Evolutionary conservation across 2,797 vertebrate species (phyloP).

Genomic region (Kryptolebias ocellatus): DNA sequence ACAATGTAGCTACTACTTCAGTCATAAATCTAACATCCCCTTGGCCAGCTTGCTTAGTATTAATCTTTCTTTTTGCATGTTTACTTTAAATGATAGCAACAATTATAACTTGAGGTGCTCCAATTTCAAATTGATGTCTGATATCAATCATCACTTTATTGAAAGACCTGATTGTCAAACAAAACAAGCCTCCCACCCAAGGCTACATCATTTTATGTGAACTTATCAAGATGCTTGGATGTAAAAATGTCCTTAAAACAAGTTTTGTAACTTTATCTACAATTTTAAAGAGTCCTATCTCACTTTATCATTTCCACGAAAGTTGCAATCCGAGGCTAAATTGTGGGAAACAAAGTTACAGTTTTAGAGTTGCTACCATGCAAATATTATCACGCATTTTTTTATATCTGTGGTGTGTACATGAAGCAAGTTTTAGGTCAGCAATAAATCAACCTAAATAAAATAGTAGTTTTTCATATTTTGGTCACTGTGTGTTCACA

Average conservation of each 20-base stretch:
- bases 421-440: no score
- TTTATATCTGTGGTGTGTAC: neutral
- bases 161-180: slow-evolving; percentile 37
- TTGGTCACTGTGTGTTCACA: no score
- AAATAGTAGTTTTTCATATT: no score
- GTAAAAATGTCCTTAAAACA: neutral
- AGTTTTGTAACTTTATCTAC: neutral
- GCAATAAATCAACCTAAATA: no score
- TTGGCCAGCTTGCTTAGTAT: slow-evolving; percentile 33
- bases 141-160: slow-evolving; percentile 51
- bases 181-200: slow-evolving; percentile 6
- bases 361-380: neutral
- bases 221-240: neutral
- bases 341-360: neutral
- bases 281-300: neutral
- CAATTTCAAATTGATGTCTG: slow-evolving; percentile 27
- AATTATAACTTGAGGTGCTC: slow-evolving; percentile 40
- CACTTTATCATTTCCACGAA: neutral
- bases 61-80: slow-evolving; percentile 20
- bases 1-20: slow-evolving; percentile 13
- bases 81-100: slow-evolving; percentile 52
- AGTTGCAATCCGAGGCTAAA: neutral
- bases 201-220: slow-evolving; percentile 4
- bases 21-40: slow-evolving; percentile 43
- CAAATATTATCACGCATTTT: neutral